Evolutionary conservation across 2,113 vertebrate genomes (phyloP), one percentile per base, ranked within the genome.

Genomic region (Callopanchax toddi): DNA sequence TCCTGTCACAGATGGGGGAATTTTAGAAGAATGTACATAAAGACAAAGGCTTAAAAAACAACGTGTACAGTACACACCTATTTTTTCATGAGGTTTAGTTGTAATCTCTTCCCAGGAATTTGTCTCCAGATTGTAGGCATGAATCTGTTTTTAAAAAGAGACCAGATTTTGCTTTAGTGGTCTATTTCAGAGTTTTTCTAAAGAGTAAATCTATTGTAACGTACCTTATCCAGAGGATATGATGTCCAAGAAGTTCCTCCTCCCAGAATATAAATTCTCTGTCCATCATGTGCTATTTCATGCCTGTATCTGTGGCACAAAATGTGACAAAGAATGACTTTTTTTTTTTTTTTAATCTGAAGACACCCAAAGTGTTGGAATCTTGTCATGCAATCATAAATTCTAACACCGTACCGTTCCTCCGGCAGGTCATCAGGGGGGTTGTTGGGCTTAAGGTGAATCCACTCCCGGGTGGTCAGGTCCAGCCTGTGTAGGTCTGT

Each of bases 171-270:
- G n/a, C n/a, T n/a, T n/a, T n/a, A n/a, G n/a, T n/a, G n/a, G n/a
- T n/a, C n/a, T n/a, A n/a, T n/a, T n/a, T n/a, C n/a, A n/a, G n/a
- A n/a, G n/a, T n/a, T n/a, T n/a, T n/a, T n/a, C n/a, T n/a, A n/a
- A n/a, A n/a, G n/a, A n/a, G n/a, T n/a, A n/a, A n/a, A n/a, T n/a
- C n/a, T n/a, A n/a, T n/a, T n/a, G n/a, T n/a, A n/a, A n/a, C 15
- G 59, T 90, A 98, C 97, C 96, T 99, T 98, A 86, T 98, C 95
- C 86, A 99, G 92, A 71, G 97, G 94, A 79, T 98, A 99, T 36
- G 96, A 97, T 26, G 95, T 99, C 97, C 96, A 98, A 43, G 97
- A 97, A 5, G 97, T 99, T 75, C 97, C 97, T 37, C 97, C 97
- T 86, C 97, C 97, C 51, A 99, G 85, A 77, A 99, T 97, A 80